These are phyloP conservation scores for Pachyrhynchus sulphureomaculatus DNA, from an alignment of 1,140 invertebrate species.

Conservation along the genomic window DNA sequence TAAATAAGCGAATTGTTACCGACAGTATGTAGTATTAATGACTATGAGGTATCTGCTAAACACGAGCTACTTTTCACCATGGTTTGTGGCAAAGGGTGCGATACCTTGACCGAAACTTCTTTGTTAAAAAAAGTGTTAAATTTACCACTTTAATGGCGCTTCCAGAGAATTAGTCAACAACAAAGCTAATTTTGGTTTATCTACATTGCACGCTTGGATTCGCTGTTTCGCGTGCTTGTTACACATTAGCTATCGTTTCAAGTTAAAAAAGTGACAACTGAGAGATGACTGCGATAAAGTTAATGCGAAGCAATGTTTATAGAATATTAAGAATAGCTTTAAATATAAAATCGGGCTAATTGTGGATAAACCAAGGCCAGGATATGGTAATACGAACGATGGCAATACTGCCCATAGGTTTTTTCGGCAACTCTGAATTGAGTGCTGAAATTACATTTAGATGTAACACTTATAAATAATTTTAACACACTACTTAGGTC, in stretches of 20 bases:
- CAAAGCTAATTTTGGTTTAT: not conserved
- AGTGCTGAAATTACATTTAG: too few relatives aligned
- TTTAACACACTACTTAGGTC: too few relatives aligned
- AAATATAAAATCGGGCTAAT: constrained; percentile 35
- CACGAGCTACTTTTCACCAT: constrained; percentile 40
- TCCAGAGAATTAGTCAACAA: not conserved
- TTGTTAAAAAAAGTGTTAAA: constrained; percentile 33
- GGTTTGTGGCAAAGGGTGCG: constrained; percentile 46
- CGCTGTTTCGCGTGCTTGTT: constrained; percentile 12
- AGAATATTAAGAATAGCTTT: constrained; percentile 26
- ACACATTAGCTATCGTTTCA: constrained; percentile 33
- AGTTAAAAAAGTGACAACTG: constrained; percentile 37
- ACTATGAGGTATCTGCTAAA: constrained; percentile 7
- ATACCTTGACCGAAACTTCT: constrained; percentile 39
- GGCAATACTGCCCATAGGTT: constrained; percentile 50
- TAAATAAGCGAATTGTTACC: constrained; percentile 1
- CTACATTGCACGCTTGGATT: not conserved
- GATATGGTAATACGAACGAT: constrained; percentile 48
- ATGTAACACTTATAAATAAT: too few relatives aligned
- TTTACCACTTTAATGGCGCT: constrained; percentile 29
- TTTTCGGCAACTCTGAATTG: constrained; percentile 31
- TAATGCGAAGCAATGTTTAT: constrained; percentile 19
- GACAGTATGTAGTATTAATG: not conserved
- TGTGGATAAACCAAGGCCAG: constrained; percentile 46
- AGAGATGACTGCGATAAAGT: constrained; percentile 30